These are phyloP conservation scores for Willisornis vidua DNA, from an alignment of 2,113 vertebrate genomes.

Conservation along the genomic window DNA sequence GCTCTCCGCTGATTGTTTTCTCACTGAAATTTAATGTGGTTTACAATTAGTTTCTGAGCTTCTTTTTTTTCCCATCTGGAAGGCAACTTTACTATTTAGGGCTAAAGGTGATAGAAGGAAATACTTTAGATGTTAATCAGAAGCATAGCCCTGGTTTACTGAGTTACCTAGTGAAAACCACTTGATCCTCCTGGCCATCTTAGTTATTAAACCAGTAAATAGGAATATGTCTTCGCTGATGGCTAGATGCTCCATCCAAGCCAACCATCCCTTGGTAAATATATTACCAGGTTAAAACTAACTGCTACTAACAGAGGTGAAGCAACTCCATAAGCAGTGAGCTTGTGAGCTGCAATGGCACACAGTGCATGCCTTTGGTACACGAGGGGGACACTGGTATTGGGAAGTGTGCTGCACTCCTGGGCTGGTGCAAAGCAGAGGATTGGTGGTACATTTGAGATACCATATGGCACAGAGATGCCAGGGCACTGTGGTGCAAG, in stretches of 20 bases:
- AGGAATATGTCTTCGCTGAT: not conserved
- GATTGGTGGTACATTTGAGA: not conserved
- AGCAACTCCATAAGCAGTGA: too few species aligned
- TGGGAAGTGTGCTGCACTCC: rapidly evolving
- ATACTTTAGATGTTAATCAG: not conserved
- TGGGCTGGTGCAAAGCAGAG: not conserved
- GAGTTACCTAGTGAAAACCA: not conserved
- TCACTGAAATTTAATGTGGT: not conserved
- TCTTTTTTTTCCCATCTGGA: not conserved
- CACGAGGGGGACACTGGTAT: rapidly evolving
- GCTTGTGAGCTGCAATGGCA: not conserved
- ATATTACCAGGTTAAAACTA: not conserved
- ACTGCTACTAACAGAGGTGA: not conserved
- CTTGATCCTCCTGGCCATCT: not conserved
- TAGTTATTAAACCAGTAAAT: not conserved
- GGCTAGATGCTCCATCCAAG: not conserved
- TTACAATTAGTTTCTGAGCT: not conserved
- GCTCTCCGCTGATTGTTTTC: not conserved
- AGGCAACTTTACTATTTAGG: not conserved
- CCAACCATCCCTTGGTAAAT: not conserved
- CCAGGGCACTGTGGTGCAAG: not conserved
- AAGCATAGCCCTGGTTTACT: not conserved
- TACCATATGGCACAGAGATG: rapidly evolving
- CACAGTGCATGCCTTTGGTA: rapidly evolving
- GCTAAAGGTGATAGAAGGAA: not conserved